phyloP scores from a whole-genome alignment of 2,113 vertebrate species.

The Monopterus albus region DNA sequence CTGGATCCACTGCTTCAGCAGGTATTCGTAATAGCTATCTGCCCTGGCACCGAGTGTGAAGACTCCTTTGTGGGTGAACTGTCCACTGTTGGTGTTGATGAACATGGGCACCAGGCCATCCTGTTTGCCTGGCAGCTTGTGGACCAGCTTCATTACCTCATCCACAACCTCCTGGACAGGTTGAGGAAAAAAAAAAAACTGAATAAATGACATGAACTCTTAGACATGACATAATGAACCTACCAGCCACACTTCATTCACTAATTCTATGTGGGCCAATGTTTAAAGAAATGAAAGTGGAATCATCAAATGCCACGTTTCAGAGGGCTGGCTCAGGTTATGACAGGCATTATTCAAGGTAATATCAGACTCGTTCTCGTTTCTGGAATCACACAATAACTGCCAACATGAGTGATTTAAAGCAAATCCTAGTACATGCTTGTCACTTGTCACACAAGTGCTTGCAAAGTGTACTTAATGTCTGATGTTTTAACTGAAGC shows the following conservation, averaged over 20 bases:
- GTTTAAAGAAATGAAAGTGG: neutral
- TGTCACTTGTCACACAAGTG: slow-evolving; percentile 19
- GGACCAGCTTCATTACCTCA: slow-evolving; percentile 89
- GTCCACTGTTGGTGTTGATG: slow-evolving; percentile 94
- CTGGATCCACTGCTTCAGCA: slow-evolving; percentile 99
- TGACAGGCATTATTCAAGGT: slow-evolving; percentile 23
- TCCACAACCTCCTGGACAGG: slow-evolving; percentile 87
- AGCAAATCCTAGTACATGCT: slow-evolving; percentile 1
- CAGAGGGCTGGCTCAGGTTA: neutral
- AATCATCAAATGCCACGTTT: slow-evolving; percentile 22
- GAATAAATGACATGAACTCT: neutral
- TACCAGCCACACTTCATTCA: neutral
- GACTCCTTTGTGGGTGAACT: slow-evolving; percentile 93
- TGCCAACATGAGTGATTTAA: slow-evolving; percentile 46
- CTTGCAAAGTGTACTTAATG: neutral
- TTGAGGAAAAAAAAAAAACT: neutral
- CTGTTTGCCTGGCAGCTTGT: slow-evolving; percentile 90
- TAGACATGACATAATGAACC: neutral
- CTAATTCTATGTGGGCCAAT: neutral
- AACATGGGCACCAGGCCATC: slow-evolving; percentile 99
- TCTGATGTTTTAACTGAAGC: slow-evolving; percentile 19
- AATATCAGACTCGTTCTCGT: slow-evolving; percentile 3
- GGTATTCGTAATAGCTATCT: slow-evolving; percentile 98
- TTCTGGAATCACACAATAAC: slow-evolving; percentile 21
- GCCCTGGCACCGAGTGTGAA: slow-evolving; percentile 94